phyloP scores from a whole-genome alignment of 2,113 vertebrate genomes.

The Edolisoma coerulescens region DNA sequence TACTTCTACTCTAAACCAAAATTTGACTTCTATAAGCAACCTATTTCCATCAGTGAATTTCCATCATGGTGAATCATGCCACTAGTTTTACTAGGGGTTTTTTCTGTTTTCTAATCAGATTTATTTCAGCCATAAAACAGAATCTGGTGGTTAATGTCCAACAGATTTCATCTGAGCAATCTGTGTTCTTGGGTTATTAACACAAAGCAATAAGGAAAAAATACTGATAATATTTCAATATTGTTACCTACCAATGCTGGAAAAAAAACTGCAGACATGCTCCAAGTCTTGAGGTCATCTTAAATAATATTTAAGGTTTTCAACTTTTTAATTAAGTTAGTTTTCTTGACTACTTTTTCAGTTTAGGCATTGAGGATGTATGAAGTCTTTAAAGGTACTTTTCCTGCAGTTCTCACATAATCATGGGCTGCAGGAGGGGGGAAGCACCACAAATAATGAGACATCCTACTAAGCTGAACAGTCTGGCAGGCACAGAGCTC shows the following conservation, averaged over 20 bases:
- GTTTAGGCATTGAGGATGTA: background rate
- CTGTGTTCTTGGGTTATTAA: background rate
- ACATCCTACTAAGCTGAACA: background rate
- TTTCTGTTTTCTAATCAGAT: background rate
- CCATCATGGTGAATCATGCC: background rate
- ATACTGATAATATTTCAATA: background rate
- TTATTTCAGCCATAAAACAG: background rate
- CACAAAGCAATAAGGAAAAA: background rate
- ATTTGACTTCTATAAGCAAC: background rate
- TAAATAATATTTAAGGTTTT: background rate
- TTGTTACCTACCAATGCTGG: background rate
- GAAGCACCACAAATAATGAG: background rate
- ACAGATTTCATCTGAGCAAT: background rate
- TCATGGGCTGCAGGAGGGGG: background rate
- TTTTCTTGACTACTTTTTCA: background rate
- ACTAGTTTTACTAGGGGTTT: background rate
- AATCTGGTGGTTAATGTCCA: background rate
- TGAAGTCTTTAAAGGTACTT: background rate
- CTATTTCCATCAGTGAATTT: background rate
- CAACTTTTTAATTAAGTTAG: background rate
- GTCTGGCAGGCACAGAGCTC: background rate
- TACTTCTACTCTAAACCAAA: background rate
- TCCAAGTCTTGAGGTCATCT: background rate
- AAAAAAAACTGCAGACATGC: background rate
- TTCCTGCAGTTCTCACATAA: constrained; percentile 2